Percentiles rank a stretch among this genome's conserved stretches.
Evolutionary conservation across 2,113 vertebrate species (phyloP).

Genomic region (Corynorhinus townsendii): DNA sequence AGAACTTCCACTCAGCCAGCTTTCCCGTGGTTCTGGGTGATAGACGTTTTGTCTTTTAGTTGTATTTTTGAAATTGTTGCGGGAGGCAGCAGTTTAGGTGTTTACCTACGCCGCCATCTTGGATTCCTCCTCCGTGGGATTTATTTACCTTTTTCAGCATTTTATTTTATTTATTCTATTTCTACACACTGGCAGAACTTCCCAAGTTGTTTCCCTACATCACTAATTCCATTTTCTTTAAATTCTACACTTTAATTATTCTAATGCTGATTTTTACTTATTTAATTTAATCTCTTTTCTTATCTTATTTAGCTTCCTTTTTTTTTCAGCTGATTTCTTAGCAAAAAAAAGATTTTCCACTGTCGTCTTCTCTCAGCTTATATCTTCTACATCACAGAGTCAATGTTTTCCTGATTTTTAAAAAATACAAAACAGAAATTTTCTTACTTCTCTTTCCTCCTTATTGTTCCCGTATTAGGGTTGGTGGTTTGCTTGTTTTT

Average conservation of each 20-base stretch:
- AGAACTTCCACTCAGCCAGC: too few species aligned
- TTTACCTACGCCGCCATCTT: too few species aligned
- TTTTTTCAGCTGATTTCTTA: not conserved
- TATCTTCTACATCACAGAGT: not conserved
- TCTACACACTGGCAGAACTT: not conserved
- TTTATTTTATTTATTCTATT: constrained; percentile 10
- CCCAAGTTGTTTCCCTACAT: not conserved
- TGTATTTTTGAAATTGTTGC: too few species aligned
- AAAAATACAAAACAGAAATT: not conserved
- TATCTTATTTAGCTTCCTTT: not conserved
- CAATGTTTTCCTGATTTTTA: not conserved
- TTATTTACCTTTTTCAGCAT: not conserved
- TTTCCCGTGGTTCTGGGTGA: too few species aligned
- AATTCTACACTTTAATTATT: not conserved
- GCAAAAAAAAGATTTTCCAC: not conserved
- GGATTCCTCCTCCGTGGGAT: too few species aligned
- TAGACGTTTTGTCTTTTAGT: too few species aligned
- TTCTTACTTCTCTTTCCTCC: not conserved
- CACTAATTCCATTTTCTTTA: not conserved
- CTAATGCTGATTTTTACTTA: not conserved
- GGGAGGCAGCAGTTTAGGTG: too few species aligned
- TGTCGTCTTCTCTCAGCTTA: not conserved
- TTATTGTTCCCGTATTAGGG: not conserved
- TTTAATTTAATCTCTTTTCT: not conserved
- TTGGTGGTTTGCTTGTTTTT: not conserved